phyloP scores from a whole-genome alignment of 2,888 invertebrate genomes.

The Seira sanloemensis region DNA sequence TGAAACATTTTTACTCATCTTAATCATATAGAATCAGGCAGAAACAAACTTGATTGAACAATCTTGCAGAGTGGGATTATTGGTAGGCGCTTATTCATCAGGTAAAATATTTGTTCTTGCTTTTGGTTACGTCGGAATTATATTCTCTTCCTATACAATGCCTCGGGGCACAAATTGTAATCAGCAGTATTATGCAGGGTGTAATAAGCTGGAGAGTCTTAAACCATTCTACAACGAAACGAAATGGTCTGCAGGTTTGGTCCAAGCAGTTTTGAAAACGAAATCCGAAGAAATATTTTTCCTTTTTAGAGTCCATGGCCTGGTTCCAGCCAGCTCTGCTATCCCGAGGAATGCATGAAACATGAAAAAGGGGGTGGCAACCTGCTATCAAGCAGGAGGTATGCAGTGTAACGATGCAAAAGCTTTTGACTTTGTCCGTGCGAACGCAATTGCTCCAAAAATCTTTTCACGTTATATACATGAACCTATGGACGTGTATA shows the following conservation, averaged over 20 bases:
- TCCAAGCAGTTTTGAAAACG: neutral
- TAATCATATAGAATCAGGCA: too few relatives aligned
- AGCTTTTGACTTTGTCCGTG: neutral
- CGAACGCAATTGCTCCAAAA: neutral
- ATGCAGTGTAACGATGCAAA: neutral
- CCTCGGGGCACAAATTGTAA: neutral
- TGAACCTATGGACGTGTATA: too few relatives aligned
- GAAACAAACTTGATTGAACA: too few relatives aligned
- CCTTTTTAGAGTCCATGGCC: neutral
- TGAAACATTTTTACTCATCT: too few relatives aligned
- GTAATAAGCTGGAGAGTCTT: neutral
- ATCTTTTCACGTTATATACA: too few relatives aligned
- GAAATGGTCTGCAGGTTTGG: neutral
- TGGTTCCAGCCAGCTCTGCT: neutral
- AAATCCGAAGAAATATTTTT: neutral
- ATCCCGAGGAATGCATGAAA: neutral
- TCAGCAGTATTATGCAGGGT: neutral
- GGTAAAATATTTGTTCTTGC: too few relatives aligned
- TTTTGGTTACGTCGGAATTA: too few relatives aligned
- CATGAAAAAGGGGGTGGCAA: conserved; percentile 1
- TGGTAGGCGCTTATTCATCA: too few relatives aligned
- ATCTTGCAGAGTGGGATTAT: too few relatives aligned
- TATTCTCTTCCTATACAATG: neutral
- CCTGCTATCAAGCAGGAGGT: neutral
- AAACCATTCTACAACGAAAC: neutral